phyloP scores from a whole-genome alignment of 2,888 invertebrate species.

The Lithosia quadra region DNA sequence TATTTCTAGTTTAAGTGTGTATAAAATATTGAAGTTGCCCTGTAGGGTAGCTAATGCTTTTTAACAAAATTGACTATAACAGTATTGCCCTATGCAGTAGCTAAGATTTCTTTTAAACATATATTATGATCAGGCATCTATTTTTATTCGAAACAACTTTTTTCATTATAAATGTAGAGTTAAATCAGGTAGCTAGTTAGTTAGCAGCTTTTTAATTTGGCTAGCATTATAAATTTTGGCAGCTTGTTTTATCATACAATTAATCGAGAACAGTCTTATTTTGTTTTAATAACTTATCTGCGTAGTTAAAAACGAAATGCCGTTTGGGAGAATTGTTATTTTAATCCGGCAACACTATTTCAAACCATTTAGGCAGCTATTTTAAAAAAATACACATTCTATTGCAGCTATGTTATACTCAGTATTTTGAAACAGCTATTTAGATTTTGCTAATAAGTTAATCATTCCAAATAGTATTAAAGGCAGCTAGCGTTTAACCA shows the following conservation, averaged over 20 bases:
- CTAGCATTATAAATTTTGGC: not conserved
- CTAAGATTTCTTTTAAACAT: conserved; percentile 33
- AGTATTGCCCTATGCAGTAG: conserved; percentile 59
- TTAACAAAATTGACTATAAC: conserved; percentile 8
- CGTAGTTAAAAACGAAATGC: no score
- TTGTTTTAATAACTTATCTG: conserved; percentile 12
- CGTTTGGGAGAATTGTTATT: not conserved
- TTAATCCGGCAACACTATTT: not conserved
- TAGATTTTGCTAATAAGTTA: not conserved
- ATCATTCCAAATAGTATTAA: not conserved
- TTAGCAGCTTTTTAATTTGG: not conserved
- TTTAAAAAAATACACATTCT: not conserved
- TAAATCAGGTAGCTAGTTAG: not conserved
- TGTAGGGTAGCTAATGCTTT: conserved; percentile 45
- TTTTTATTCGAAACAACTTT: not conserved
- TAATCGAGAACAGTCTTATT: conserved; percentile 16
- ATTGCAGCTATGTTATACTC: conserved; percentile 6
- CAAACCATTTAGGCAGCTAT: not conserved
- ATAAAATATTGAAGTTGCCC: conserved; percentile 41
- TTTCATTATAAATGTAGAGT: not conserved
- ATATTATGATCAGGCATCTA: conserved; percentile 9
- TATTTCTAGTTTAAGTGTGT: conserved; percentile 28
- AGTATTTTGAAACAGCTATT: conserved; percentile 11
- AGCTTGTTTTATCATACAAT: conserved; percentile 1
- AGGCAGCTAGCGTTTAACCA: not conserved